Percentiles rank a stretch among this genome's conserved stretches.
These are phyloP conservation scores for Penelope pileata DNA, from an alignment of 2,113 vertebrate species.

Conservation along the genomic window DNA sequence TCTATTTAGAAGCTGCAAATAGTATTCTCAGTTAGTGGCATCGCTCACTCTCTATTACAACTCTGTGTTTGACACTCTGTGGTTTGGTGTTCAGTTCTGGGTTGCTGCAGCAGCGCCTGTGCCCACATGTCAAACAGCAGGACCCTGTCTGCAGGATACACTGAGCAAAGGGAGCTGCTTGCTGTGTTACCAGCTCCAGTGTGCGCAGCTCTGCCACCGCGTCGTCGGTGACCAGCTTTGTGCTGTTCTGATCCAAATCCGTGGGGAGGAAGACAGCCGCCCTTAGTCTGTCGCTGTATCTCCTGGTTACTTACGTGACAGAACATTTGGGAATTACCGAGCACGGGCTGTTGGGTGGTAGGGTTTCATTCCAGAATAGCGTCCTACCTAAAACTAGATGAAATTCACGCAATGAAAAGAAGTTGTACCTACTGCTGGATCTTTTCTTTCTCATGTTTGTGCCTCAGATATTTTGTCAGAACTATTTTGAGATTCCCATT, in stretches of 20 bases:
- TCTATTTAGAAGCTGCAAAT: slow-evolving; percentile 61
- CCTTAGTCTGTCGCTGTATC: background rate
- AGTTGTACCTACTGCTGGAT: background rate
- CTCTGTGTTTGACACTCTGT: slow-evolving; percentile 52
- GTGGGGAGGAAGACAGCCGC: background rate
- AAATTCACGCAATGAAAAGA: background rate
- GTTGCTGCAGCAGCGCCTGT: slow-evolving; percentile 51
- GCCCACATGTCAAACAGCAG: slow-evolving; percentile 34
- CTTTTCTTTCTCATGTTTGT: background rate
- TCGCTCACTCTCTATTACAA: slow-evolving; percentile 42
- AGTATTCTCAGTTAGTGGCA: slow-evolving; percentile 56
- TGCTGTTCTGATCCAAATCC: background rate
- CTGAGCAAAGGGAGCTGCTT: slow-evolving; percentile 35
- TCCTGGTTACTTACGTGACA: background rate
- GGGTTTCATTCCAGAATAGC: background rate
- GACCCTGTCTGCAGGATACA: slow-evolving; percentile 1
- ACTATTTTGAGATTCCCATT: slow-evolving; percentile 16
- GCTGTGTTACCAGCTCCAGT: background rate
- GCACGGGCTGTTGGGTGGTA: background rate
- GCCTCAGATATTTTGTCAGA: background rate
- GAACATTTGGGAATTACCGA: background rate
- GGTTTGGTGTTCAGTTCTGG: slow-evolving; percentile 59
- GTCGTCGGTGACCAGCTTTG: background rate
- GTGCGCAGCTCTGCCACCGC: background rate
- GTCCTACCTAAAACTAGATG: background rate